phyloP scores from a whole-genome alignment of 2,888 invertebrate species.

The Drosophila peninsularis region DNA sequence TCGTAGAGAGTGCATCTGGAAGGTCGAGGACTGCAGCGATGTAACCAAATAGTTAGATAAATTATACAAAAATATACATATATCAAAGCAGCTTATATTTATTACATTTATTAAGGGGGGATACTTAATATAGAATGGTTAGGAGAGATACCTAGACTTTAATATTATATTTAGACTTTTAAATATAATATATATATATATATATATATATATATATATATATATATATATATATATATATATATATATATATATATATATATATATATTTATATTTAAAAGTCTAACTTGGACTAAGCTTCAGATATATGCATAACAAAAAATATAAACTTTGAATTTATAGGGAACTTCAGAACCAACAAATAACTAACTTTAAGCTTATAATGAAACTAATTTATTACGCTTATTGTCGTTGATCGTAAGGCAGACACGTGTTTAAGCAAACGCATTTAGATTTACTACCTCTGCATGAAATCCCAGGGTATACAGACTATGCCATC shows the following conservation, averaged over 20 bases:
- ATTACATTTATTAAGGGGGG: neutral
- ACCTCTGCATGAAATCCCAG: constrained; percentile 89
- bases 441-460: constrained; percentile 10
- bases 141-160: neutral
- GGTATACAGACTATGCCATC: constrained; percentile 97
- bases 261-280: too few relatives aligned
- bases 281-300: too few relatives aligned
- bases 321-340: neutral
- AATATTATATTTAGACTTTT: too few relatives aligned
- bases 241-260: too few relatives aligned
- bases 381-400: constrained; percentile 2
- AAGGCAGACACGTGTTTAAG: constrained; percentile 61
- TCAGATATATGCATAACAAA: too few relatives aligned
- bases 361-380: neutral
- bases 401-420: constrained; percentile 51
- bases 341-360: neutral
- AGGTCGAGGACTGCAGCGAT: constrained; percentile 72
- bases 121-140: neutral
- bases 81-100: neutral
- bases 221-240: neutral
- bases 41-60: constrained; percentile 14
- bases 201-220: neutral
- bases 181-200: too few relatives aligned
- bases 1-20: constrained; percentile 69
- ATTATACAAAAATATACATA: neutral